phyloP scores from a whole-genome alignment of 2,113 vertebrate genomes.

The Nothobranchius kuhntae region DNA sequence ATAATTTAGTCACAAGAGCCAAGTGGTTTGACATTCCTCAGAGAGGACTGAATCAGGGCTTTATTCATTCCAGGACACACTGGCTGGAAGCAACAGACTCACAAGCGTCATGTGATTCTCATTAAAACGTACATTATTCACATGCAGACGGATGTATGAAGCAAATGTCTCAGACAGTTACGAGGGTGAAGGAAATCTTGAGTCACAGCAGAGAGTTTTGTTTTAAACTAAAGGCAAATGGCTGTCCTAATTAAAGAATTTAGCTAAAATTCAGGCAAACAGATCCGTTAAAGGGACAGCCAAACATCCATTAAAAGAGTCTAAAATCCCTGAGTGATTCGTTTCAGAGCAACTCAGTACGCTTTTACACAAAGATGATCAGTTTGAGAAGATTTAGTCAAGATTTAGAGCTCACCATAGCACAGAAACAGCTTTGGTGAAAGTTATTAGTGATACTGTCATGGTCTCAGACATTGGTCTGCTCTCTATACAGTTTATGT shows the following conservation, averaged over 20 bases:
- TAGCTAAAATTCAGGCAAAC: background rate
- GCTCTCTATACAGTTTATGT: no score
- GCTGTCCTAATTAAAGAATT: background rate
- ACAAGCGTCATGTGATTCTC: slow-evolving; percentile 73
- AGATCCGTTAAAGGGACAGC: no score
- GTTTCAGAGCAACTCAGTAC: no score
- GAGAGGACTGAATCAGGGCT: slow-evolving; percentile 45
- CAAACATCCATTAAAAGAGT: no score
- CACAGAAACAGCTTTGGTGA: no score
- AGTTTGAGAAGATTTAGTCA: no score
- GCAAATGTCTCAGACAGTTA: background rate
- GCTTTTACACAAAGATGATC: no score
- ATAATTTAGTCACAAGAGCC: slow-evolving; percentile 60
- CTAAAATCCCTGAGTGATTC: no score
- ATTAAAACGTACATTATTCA: slow-evolving; percentile 49
- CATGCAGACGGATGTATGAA: slow-evolving; percentile 13
- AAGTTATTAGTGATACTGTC: no score
- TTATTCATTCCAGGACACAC: slow-evolving; percentile 51
- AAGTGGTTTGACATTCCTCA: slow-evolving; percentile 56
- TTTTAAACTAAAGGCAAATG: background rate
- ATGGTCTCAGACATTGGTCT: no score
- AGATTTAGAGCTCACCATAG: no score
- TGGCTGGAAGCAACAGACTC: slow-evolving; percentile 46
- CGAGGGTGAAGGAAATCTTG: background rate
- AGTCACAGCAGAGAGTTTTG: background rate